These are phyloP conservation scores for Hirundo rustica DNA, from an alignment of 2,797 vertebrate species.

Conservation along the genomic window DNA sequence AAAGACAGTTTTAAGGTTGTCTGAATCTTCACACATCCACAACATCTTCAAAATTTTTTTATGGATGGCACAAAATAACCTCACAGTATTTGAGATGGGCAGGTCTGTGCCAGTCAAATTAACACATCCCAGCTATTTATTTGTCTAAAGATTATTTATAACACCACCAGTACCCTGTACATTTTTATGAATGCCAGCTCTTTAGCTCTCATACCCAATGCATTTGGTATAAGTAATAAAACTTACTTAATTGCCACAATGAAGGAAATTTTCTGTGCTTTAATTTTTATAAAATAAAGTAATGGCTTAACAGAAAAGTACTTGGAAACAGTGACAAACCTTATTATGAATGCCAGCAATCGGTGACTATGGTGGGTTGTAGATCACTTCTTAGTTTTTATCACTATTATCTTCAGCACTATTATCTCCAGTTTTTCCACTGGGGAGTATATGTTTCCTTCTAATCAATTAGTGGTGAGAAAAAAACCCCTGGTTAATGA, in stretches of 20 bases:
- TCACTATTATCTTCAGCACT: not conserved
- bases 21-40: not conserved
- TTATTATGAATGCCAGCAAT: slow-evolving; percentile 9
- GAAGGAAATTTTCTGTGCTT: slow-evolving; percentile 48
- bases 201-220: not conserved
- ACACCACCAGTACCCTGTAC: not conserved
- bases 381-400: slow-evolving; percentile 9
- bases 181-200: not conserved
- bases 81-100: not conserved
- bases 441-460: not conserved
- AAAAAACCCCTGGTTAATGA: not conserved
- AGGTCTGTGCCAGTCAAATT: not conserved
- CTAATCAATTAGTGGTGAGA: not conserved
- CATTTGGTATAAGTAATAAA: slow-evolving; percentile 33
- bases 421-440: not conserved
- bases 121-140: not conserved
- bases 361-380: not conserved
- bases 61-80: not conserved
- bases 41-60: not conserved
- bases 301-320: slow-evolving; percentile 9
- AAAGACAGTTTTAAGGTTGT: not conserved
- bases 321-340: slow-evolving; percentile 37
- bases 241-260: slow-evolving; percentile 36
- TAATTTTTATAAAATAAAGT: slow-evolving; percentile 63
- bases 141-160: slow-evolving; percentile 3